Evolutionary conservation across 1,140 invertebrate genomes (phyloP).

Genomic region (Melanaphis sacchari): DNA sequence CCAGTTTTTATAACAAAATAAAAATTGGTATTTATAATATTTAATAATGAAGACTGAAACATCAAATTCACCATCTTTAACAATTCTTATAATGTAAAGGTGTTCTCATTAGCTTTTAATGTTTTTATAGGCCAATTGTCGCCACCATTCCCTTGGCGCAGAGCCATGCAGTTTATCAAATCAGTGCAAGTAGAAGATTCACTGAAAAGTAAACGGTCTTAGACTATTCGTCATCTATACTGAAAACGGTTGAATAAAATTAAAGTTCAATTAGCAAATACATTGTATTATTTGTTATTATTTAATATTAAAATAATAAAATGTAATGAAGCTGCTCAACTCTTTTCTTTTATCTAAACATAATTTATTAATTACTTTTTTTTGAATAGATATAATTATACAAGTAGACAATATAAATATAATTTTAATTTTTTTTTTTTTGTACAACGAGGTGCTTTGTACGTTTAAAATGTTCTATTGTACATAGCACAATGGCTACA

Average conservation of each 20-base stretch:
- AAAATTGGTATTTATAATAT: background rate
- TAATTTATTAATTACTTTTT: background rate
- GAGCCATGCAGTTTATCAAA: conserved; percentile 39
- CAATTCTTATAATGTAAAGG: background rate
- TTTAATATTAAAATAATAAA: conserved; percentile 13
- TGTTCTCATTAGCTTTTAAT: background rate
- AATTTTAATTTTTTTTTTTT: background rate
- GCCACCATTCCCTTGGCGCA: conserved; percentile 44
- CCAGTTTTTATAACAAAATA: background rate
- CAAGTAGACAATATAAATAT: background rate
- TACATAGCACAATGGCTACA: conserved; percentile 24
- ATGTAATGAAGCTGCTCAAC: conserved; percentile 38
- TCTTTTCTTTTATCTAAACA: background rate
- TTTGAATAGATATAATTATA: background rate
- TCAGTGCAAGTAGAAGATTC: conserved; percentile 34
- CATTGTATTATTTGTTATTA: background rate
- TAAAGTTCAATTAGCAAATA: background rate
- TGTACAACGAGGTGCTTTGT: conserved; percentile 39
- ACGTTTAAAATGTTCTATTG: conserved; percentile 44
- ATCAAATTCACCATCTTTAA: background rate
- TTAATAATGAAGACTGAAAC: background rate
- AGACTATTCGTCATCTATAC: background rate
- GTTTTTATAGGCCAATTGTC: background rate
- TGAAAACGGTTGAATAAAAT: background rate
- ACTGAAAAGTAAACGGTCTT: conserved; percentile 15